These are phyloP conservation scores for Phalacrocorax aristotelis DNA, from an alignment of 2,113 vertebrate genomes.

Conservation along the genomic window DNA sequence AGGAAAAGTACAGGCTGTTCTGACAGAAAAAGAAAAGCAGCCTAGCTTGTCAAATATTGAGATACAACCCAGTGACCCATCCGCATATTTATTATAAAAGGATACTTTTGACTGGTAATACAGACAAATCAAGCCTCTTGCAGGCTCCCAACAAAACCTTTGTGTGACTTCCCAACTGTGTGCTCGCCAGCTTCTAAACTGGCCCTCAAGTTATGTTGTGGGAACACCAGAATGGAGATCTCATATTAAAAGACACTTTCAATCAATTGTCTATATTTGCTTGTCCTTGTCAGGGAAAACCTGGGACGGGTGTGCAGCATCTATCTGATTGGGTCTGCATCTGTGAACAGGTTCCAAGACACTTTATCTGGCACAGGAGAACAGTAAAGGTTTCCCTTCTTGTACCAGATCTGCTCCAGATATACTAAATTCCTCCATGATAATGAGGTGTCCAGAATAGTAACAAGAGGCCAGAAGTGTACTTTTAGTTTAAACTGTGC, in stretches of 20 bases:
- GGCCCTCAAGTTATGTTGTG: not conserved
- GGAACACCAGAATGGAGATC: not conserved
- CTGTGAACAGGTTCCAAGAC: slow-evolving; percentile 12
- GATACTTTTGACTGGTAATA: not conserved
- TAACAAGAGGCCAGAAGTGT: slow-evolving; percentile 16
- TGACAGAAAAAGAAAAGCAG: not conserved
- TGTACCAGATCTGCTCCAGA: slow-evolving; percentile 18
- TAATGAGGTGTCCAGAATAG: slow-evolving; percentile 61
- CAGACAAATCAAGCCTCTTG: not conserved
- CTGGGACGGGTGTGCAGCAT: not conserved
- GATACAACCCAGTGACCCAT: not conserved
- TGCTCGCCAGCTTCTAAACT: not conserved
- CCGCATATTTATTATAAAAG: not conserved
- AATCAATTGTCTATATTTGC: not conserved
- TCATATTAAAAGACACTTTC: not conserved
- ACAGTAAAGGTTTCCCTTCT: slow-evolving; percentile 37
- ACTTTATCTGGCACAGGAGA: slow-evolving; percentile 51
- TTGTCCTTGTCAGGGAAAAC: slow-evolving; percentile 6
- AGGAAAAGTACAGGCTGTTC: not conserved
- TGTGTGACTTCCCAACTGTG: not conserved
- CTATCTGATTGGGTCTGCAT: not conserved
- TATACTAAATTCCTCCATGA: slow-evolving; percentile 48
- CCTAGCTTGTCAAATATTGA: slow-evolving; percentile 10
- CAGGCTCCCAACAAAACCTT: not conserved
- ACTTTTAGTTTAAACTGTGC: not conserved